Percentiles rank a stretch among this genome's conserved stretches.
Conservation (phyloP, 2,888 invertebrate species). For the Lepeophtheirus nordmannii region DNA sequence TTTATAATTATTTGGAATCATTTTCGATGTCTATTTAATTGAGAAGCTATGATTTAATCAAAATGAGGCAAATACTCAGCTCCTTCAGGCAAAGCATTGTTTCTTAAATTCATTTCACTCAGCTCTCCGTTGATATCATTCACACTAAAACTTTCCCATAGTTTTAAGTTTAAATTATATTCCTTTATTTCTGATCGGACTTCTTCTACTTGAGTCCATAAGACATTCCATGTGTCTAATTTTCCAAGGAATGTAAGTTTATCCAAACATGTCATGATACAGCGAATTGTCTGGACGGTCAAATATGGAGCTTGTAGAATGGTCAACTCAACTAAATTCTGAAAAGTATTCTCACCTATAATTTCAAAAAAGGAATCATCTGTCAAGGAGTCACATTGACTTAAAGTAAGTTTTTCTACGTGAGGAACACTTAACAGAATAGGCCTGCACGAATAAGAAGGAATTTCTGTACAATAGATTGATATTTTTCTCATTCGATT, state of each 20-base stretch:
- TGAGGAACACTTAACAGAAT: not conserved
- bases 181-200: not conserved
- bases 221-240: not conserved
- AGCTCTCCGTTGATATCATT: not conserved
- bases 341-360: not conserved
- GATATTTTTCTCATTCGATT: not conserved
- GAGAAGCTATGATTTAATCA: not conserved
- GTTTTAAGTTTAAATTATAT: not conserved
- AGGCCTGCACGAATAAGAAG: not conserved
- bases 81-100: not conserved
- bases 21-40: too few relatives aligned
- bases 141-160: not conserved
- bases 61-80: not conserved
- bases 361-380: constrained; percentile 2
- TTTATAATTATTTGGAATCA: too few relatives aligned
- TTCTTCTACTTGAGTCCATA: not conserved
- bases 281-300: not conserved
- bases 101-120: not conserved
- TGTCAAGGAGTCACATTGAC: constrained; percentile 1
- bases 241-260: constrained; percentile 1
- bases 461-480: not conserved
- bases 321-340: not conserved
- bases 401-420: not conserved
- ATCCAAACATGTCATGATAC: not conserved
- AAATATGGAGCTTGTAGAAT: not conserved